Conservation (phyloP, 2,113 vertebrate genomes). For the Sinocyclocheilus rhinocerous region DNA sequence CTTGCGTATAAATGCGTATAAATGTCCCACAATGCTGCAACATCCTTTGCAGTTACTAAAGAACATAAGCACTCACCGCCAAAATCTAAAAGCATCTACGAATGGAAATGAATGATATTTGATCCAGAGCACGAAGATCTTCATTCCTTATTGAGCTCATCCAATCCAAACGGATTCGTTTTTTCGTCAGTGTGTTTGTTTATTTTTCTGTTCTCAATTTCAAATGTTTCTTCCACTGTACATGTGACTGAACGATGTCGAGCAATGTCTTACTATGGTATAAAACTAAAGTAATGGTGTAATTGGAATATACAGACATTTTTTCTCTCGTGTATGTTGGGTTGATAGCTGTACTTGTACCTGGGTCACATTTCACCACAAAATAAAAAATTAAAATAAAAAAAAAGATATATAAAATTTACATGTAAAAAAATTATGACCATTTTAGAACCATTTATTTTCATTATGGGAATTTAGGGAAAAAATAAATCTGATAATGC, state of each 20-base stretch:
- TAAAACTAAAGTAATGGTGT: constrained; percentile 1
- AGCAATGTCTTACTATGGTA: not conserved
- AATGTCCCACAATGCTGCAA: not conserved
- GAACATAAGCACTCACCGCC: not conserved
- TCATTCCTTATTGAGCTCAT: not conserved
- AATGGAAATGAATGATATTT: not conserved
- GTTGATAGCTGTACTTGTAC: not conserved
- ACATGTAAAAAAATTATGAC: not conserved
- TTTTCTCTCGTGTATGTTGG: not conserved
- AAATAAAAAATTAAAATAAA: not conserved
- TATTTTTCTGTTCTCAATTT: not conserved
- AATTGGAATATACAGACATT: not conserved
- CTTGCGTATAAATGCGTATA: not conserved
- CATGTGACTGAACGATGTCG: not conserved
- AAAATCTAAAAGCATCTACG: not conserved
- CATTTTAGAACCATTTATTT: not conserved
- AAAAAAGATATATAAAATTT: not conserved
- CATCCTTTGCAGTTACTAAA: not conserved
- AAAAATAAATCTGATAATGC: not conserved
- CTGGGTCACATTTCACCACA: not conserved
- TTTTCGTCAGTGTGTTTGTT: constrained; percentile 3
- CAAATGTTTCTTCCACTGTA: not conserved
- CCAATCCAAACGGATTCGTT: not conserved
- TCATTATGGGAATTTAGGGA: not conserved
- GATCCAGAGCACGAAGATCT: not conserved